Evolutionary conservation across 1,140 invertebrate genomes (phyloP).

Genomic region (Bombus superbus): DNA sequence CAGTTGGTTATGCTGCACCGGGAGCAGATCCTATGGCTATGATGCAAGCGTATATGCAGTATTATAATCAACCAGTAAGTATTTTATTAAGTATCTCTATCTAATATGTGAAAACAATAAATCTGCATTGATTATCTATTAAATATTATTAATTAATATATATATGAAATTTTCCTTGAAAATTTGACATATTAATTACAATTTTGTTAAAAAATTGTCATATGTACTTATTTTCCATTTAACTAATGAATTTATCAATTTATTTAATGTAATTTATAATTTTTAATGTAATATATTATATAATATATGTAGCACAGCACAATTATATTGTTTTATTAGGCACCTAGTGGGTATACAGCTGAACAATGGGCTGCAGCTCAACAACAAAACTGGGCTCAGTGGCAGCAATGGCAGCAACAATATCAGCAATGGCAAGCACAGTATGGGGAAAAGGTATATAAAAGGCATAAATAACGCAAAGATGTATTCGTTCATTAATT

Average conservation of each 20-base stretch:
- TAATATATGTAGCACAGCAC: background rate
- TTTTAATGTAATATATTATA: too few species aligned
- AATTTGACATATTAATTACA: background rate
- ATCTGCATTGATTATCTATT: background rate
- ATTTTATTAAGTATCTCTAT: conserved; percentile 28
- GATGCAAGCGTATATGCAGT: conserved; percentile 82
- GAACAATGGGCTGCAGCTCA: conserved; percentile 88
- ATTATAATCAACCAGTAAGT: conserved; percentile 83
- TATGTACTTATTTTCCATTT: background rate
- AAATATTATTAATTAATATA: background rate
- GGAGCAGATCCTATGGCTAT: conserved; percentile 79
- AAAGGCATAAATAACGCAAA: background rate
- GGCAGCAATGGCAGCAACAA: conserved; percentile 92
- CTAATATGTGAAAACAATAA: background rate
- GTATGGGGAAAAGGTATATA: conserved; percentile 89
- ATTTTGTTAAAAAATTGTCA: background rate
- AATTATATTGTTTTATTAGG: conserved; percentile 65
- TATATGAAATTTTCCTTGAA: background rate
- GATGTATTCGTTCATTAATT: conserved; percentile 38
- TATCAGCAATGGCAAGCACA: conserved; percentile 93
- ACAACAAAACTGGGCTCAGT: conserved; percentile 92
- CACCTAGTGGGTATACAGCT: conserved; percentile 85
- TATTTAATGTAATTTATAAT: background rate
- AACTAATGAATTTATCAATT: background rate
- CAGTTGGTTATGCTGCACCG: conserved; percentile 76